Base-by-base conservation (phyloP, 1,140 invertebrate genomes). In the Drosophila rhopaloa region DNA sequence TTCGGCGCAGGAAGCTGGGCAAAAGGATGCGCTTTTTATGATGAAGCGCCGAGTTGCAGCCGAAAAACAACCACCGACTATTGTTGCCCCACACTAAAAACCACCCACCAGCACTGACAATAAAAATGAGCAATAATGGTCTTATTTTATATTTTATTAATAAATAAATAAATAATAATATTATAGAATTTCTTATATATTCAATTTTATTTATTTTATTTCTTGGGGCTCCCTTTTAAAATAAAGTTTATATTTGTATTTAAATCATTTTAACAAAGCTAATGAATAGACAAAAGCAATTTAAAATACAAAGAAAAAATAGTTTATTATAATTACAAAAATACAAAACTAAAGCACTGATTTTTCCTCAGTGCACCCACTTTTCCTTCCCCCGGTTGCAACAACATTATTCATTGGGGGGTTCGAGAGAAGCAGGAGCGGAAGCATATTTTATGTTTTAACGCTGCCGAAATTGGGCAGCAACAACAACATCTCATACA, bases 371-470 rank as follows among this genome's bases (percentile, higher is more conserved):
- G 60, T 63, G 55, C 29, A 11, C 0, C 10, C 10, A 41, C 37
- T 40, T n/a, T 35, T 29, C 43, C 51, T 37, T 43, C 16, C 58
- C 55, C 50, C 50, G 11, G 60, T 58, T 74, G 71, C 85, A 77
- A 61, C 75, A 83, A 86, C 86, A 90, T 90, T 90, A 90, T 90
- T 90, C 86, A 90, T 86, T 70, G 47, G n/a, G 61, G 47, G 61
- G 59, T 59, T 38, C 19, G 57, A 41, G 27, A 50, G 46, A 53
- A 82, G 63, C 40, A 46, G 65, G 56, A 88, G 67, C 68, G 79
- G 82, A 84, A 90, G 88, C 88, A 90, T 90, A 90, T 90, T 90
- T 90, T 90, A 90, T 90, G 88, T 86, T 90, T 90, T 90, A 90
- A 86, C 88, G 88, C 76, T 90, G 86, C 85, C 82, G 83, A 90